Percentiles rank a stretch among this genome's conserved stretches.
phyloP scores from a whole-genome alignment of 2,888 invertebrate genomes.

The Tetragonula carbonaria region DNA sequence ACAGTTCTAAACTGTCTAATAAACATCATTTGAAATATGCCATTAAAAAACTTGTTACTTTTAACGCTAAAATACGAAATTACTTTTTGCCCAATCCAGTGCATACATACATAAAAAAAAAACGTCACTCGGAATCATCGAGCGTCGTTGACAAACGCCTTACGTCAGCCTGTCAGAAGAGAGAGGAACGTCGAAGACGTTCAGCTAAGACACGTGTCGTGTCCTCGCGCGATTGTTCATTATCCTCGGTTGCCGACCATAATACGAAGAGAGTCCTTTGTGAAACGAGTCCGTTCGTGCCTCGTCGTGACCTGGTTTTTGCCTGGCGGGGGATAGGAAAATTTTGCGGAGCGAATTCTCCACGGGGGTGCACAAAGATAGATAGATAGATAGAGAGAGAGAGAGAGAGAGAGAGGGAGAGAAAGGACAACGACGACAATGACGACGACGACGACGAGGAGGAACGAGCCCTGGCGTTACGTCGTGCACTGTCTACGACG shows the following conservation, averaged over 20 bases:
- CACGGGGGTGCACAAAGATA: neutral
- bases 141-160: too few relatives aligned
- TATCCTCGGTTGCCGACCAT: constrained; percentile 34
- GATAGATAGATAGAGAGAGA: too few relatives aligned
- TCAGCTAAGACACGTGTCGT: neutral
- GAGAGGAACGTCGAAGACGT: too few relatives aligned
- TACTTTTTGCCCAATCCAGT: too few relatives aligned
- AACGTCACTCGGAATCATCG: too few relatives aligned
- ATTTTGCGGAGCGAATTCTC: constrained; percentile 41
- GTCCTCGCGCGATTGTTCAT: constrained; percentile 52
- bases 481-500: constrained; percentile 44
- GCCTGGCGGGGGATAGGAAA: constrained; percentile 27
- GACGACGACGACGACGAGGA: neutral
- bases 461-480: neutral
- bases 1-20: too few relatives aligned
- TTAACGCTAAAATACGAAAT: too few relatives aligned
- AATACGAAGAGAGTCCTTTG: constrained; percentile 10
- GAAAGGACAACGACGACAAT: constrained; percentile 11
- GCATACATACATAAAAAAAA: too few relatives aligned
- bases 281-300: neutral
- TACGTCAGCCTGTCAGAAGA: too few relatives aligned
- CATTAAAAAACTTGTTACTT: too few relatives aligned
- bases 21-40: too few relatives aligned
- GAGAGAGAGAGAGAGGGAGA: neutral
- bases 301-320: constrained; percentile 42